Evolutionary conservation across 2,888 invertebrate genomes (phyloP).

Genomic region (Sminthurinus aureus): DNA sequence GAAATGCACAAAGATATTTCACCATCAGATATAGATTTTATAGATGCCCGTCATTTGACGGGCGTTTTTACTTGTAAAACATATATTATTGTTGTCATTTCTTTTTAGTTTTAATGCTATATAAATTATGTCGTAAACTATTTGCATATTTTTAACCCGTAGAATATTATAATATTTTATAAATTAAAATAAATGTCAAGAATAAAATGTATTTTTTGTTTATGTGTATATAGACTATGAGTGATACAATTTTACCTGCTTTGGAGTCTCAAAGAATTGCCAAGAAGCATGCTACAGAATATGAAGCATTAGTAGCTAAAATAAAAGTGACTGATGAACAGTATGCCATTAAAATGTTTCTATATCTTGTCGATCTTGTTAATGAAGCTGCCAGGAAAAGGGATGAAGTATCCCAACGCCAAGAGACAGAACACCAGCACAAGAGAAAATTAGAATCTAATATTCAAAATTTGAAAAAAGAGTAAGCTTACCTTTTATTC

Average conservation of each 20-base stretch:
- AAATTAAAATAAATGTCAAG: background rate
- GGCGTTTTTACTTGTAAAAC: background rate
- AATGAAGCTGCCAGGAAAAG: slow-evolving; percentile 79
- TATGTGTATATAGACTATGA: slow-evolving; percentile 60
- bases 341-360: slow-evolving; percentile 11
- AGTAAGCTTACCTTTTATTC: background rate
- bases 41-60: too few species aligned
- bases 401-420: slow-evolving; percentile 58
- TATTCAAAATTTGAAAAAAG: slow-evolving; percentile 62
- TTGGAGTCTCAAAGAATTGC: slow-evolving; percentile 70
- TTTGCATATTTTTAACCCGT: background rate
- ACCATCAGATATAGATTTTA: too few species aligned
- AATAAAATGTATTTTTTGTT: background rate
- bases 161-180: background rate
- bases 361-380: background rate
- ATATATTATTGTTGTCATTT: too few species aligned
- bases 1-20: background rate
- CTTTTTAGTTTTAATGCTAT: background rate
- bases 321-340: background rate
- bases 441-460: background rate
- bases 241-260: slow-evolving; percentile 90
- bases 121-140: background rate
- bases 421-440: background rate
- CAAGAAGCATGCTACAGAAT: slow-evolving; percentile 72
- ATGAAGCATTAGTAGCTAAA: slow-evolving; percentile 67